These are phyloP conservation scores for Tinea semifulvella DNA, from an alignment of 2,888 invertebrate species.

Conservation along the genomic window DNA sequence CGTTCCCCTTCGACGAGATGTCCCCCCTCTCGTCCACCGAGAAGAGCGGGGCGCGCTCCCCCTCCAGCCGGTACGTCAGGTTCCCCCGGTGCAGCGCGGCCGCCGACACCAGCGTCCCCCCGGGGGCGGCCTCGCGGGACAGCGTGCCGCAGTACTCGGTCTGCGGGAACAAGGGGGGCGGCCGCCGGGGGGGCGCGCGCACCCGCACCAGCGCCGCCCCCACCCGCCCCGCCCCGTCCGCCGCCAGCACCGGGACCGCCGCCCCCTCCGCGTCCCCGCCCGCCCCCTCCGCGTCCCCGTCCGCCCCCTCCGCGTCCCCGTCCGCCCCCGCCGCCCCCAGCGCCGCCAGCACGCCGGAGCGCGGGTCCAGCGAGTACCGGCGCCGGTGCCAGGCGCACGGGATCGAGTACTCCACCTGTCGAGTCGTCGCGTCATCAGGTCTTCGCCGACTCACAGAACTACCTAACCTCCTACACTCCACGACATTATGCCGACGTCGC, in stretches of 20 bases:
- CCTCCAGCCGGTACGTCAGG: slow-evolving; percentile 81
- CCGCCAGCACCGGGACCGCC: slow-evolving; percentile 81
- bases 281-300: slow-evolving; percentile 81
- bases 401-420: slow-evolving; percentile 83
- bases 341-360: slow-evolving; percentile 75
- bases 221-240: slow-evolving; percentile 76
- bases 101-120: slow-evolving; percentile 84
- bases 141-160: slow-evolving; percentile 79
- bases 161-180: slow-evolving; percentile 69
- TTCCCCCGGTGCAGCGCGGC: slow-evolving; percentile 83
- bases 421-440: too few species aligned
- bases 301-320: too few species aligned
- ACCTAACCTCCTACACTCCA: too few species aligned
- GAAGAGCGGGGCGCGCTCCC: too few species aligned
- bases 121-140: slow-evolving; percentile 78
- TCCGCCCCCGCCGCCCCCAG: slow-evolving; percentile 81
- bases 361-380: slow-evolving; percentile 76
- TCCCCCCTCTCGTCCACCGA: slow-evolving; percentile 67
- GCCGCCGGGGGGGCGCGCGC: slow-evolving; percentile 85
- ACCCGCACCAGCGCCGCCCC: slow-evolving; percentile 76
- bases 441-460: too few species aligned
- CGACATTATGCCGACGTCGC: too few species aligned
- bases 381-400: slow-evolving; percentile 77
- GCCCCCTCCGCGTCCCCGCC: slow-evolving; percentile 43
- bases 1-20: slow-evolving; percentile 76